Conservation (phyloP, 2,113 vertebrate genomes). For the Caloenas nicobarica region DNA sequence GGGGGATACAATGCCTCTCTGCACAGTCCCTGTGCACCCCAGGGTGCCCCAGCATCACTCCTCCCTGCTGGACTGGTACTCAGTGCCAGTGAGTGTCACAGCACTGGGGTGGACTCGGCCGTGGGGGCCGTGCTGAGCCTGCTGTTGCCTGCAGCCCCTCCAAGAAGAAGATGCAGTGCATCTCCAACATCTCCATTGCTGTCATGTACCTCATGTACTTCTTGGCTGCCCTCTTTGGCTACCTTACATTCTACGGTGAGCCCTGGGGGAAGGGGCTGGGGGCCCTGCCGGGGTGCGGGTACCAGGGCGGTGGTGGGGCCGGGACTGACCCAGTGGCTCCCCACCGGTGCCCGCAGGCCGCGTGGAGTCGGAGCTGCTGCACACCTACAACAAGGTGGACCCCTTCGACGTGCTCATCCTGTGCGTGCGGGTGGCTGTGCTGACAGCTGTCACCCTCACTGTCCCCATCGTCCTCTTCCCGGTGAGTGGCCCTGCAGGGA, state of each 20-base stretch:
- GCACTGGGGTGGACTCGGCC: rapidly evolving
- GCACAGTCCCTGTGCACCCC: neutral
- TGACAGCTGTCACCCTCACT: conserved; percentile 93
- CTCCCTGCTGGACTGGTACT: neutral
- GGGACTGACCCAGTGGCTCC: neutral
- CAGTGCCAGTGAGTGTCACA: rapidly evolving
- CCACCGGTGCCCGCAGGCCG: conserved; percentile 64
- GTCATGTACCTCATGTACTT: conserved; percentile 99
- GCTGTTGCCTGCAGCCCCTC: conserved; percentile 73
- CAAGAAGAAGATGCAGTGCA: conserved; percentile 91
- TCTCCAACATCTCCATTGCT: conserved; percentile 93
- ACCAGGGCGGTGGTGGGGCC: rapidly evolving
- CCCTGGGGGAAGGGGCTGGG: neutral
- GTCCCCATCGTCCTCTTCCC: conserved; percentile 97
- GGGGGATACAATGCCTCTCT: rapidly evolving
- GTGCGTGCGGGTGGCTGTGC: conserved; percentile 94
- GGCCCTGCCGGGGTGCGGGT: neutral
- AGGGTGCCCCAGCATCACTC: neutral
- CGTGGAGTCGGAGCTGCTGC: conserved; percentile 92
- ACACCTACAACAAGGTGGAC: conserved; percentile 93
- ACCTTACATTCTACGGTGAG: conserved; percentile 97
- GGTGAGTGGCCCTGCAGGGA: conserved; percentile 72
- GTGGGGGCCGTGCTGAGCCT: neutral
- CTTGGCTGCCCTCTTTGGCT: conserved; percentile 96
- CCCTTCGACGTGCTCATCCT: conserved; percentile 91